Percentiles rank a stretch among this genome's conserved stretches.
Conservation (phyloP, 2,888 invertebrate species). For the Ectemnius cavifrons region DNA sequence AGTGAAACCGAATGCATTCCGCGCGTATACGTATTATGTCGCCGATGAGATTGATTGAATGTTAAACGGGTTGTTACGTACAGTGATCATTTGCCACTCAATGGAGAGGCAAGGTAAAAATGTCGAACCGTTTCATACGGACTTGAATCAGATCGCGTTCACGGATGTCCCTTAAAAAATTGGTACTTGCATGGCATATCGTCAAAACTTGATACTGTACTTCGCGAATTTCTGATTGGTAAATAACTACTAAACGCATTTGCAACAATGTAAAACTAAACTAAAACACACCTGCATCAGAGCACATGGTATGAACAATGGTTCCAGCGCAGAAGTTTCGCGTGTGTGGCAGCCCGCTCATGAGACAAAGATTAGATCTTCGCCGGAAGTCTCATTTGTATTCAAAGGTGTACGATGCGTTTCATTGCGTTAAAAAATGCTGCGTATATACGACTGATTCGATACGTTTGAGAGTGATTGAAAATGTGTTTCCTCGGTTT, state of each 20-base stretch:
- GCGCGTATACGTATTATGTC: background rate
- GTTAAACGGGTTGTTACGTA: slow-evolving; percentile 24
- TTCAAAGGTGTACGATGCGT: slow-evolving; percentile 41
- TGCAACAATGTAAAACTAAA: slow-evolving; percentile 68
- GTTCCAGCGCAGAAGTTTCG: slow-evolving; percentile 42
- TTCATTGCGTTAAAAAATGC: slow-evolving; percentile 53
- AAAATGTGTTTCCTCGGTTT: slow-evolving; percentile 36
- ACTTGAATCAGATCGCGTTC: slow-evolving; percentile 43
- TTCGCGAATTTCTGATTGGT: slow-evolving; percentile 46
- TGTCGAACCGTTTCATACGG: slow-evolving; percentile 65
- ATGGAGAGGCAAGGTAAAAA: slow-evolving; percentile 35
- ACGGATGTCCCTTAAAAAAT: slow-evolving; percentile 31
- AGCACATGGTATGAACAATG: slow-evolving; percentile 52
- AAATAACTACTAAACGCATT: slow-evolving; percentile 64
- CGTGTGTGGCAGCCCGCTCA: slow-evolving; percentile 39
- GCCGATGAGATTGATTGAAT: background rate
- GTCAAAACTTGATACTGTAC: slow-evolving; percentile 32
- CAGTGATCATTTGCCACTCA: slow-evolving; percentile 18
- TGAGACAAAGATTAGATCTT: slow-evolving; percentile 31
- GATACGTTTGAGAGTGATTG: slow-evolving; percentile 36
- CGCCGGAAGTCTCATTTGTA: slow-evolving; percentile 27
- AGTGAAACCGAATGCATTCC: slow-evolving; percentile 20
- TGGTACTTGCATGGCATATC: slow-evolving; percentile 37
- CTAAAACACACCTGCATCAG: slow-evolving; percentile 65
- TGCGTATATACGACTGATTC: slow-evolving; percentile 44